Conservation (phyloP, 2,888 invertebrate genomes). For the Drosophila infuscata region DNA sequence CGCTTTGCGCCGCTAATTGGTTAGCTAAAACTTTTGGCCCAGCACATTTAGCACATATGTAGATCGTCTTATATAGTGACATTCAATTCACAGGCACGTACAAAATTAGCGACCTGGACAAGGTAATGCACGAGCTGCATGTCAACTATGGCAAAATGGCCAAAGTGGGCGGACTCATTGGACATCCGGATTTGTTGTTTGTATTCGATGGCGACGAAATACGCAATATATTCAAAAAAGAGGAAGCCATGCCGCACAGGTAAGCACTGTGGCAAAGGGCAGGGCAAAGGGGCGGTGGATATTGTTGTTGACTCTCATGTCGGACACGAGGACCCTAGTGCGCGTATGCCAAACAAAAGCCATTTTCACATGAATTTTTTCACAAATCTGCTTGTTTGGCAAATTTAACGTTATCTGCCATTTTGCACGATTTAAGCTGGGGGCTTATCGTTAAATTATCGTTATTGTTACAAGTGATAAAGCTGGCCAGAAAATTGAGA, state of each 20-base stretch:
- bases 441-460: background rate
- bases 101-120: constrained; percentile 87
- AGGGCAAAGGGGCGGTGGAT: background rate
- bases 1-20: constrained; percentile 90
- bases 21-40: constrained; percentile 76
- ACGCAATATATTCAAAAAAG: constrained; percentile 89
- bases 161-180: constrained; percentile 90
- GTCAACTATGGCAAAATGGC: constrained; percentile 87
- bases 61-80: background rate
- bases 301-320: background rate
- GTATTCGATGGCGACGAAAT: constrained; percentile 91
- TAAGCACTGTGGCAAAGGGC: constrained; percentile 48
- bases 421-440: constrained; percentile 6
- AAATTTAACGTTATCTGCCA: background rate
- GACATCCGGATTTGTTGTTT: constrained; percentile 91
- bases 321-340: background rate
- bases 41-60: background rate
- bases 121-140: constrained; percentile 86
- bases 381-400: constrained; percentile 2
- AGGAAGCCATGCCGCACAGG: constrained; percentile 90
- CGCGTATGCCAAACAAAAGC: background rate
- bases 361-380: constrained; percentile 16
- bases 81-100: constrained; percentile 85
- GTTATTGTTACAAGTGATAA: no score
- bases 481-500: background rate